A percentile compares a stretch with the other conserved stretches of the same genome.
Conservation (phyloP, 2,888 invertebrate genomes). For the Anodontia alba region DNA sequence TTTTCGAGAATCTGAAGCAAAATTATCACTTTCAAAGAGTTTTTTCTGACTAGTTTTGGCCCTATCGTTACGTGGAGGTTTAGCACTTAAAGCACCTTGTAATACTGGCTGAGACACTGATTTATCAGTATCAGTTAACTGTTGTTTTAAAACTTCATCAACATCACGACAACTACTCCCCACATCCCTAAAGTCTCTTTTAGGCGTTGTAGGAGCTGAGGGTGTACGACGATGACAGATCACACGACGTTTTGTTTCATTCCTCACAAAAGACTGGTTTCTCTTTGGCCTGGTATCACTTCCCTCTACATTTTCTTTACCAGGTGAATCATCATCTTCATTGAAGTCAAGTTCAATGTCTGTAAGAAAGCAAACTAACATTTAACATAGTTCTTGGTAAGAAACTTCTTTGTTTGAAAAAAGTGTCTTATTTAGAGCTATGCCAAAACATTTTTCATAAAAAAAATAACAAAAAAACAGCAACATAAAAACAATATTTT, state of each 20-base stretch:
- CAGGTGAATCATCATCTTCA: slow-evolving; percentile 25
- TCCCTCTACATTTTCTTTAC: slow-evolving; percentile 45
- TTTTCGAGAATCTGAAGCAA: slow-evolving; percentile 29
- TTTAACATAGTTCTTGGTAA: not conserved
- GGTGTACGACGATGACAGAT: slow-evolving; percentile 75
- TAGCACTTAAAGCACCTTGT: slow-evolving; percentile 53
- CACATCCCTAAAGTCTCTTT: not conserved
- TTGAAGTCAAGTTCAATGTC: slow-evolving; percentile 52
- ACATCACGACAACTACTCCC: slow-evolving; percentile 36
- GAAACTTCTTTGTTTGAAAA: no score
- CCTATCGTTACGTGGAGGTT: slow-evolving; percentile 47
- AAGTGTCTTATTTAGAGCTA: no score
- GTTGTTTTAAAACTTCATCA: slow-evolving; percentile 42
- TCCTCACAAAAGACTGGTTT: slow-evolving; percentile 75
- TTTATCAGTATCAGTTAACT: slow-evolving; percentile 47
- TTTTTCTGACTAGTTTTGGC: slow-evolving; percentile 28
- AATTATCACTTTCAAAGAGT: slow-evolving; percentile 46
- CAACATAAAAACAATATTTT: no score
- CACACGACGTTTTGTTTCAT: slow-evolving; percentile 75
- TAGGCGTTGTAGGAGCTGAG: slow-evolving; percentile 77
- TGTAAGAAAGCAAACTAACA: slow-evolving; percentile 30
- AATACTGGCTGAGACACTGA: slow-evolving; percentile 62
- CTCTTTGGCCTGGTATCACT: slow-evolving; percentile 50
- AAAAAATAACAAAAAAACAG: not conserved
- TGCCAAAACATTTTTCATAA: no score